Percentiles rank a stretch among this genome's conserved stretches.
phyloP scores from a whole-genome alignment of 2,888 invertebrate species.

The Stenolophus ochropezus region DNA sequence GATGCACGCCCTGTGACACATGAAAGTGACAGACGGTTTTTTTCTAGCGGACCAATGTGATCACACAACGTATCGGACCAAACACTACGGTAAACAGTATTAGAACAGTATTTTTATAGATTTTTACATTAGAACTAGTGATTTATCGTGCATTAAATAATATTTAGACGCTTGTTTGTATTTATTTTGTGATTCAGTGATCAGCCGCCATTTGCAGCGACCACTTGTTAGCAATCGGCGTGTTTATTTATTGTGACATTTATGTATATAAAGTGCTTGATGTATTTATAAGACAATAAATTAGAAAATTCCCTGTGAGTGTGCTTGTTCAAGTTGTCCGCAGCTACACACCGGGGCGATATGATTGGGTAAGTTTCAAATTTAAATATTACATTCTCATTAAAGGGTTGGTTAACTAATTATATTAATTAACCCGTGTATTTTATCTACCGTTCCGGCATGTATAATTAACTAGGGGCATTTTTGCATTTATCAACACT shows the following conservation, averaged over 20 bases:
- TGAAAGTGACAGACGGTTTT: conserved; percentile 71
- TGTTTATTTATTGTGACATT: conserved; percentile 62
- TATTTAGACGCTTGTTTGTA: conserved; percentile 67
- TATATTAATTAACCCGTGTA: neutral
- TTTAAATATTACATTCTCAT: conserved; percentile 38
- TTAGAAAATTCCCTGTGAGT: conserved; percentile 6
- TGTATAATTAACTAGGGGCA: neutral
- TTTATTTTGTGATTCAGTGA: conserved; percentile 68
- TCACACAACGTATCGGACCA: conserved; percentile 70
- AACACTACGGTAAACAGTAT: conserved; percentile 70
- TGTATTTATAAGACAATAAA: conserved; percentile 36
- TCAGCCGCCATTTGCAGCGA: conserved; percentile 71
- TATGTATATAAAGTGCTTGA: conserved; percentile 59
- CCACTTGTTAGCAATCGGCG: conserved; percentile 72
- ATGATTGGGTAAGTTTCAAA: conserved; percentile 68
- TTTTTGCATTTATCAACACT: neutral
- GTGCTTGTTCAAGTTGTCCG: conserved; percentile 63
- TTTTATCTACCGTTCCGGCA: neutral
- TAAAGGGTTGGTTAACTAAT: conserved; percentile 5
- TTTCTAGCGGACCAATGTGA: conserved; percentile 72
- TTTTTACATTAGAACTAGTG: conserved; percentile 67
- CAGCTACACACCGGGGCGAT: conserved; percentile 62
- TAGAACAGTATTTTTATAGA: conserved; percentile 71
- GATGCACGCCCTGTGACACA: conserved; percentile 62
- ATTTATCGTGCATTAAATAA: conserved; percentile 65